A percentile compares a stretch with the other conserved stretches of the same genome.
Conservation (phyloP, 2,888 invertebrate genomes). For the Metallyticus violacea region DNA sequence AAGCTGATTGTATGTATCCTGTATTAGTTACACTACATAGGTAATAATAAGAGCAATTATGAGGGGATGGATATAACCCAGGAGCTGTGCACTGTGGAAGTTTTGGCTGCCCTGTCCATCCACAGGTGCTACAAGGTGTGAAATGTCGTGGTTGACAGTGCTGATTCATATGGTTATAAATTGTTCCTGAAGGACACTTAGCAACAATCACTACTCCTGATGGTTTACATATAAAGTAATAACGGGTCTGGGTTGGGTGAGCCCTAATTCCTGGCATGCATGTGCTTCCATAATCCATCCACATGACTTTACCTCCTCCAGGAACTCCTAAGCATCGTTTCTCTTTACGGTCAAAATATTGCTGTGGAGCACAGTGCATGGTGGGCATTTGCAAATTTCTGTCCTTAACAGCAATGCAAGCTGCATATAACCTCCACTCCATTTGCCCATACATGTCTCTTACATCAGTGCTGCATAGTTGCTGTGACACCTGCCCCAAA, state of each 20-base stretch:
- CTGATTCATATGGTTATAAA: background rate
- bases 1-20: background rate
- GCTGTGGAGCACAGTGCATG: background rate
- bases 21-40: background rate
- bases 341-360: background rate
- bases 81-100: background rate
- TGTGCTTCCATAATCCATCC: background rate
- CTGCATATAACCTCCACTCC: background rate
- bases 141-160: background rate
- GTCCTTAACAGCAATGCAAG: background rate
- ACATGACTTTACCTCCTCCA: background rate
- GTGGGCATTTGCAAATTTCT: background rate
- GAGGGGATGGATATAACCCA: background rate
- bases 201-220: background rate
- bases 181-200: background rate
- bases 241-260: background rate
- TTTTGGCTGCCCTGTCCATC: background rate
- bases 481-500: background rate
- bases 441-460: background rate
- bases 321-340: background rate
- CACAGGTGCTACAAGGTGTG: background rate
- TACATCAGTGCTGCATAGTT: background rate
- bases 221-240: background rate
- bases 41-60: background rate
- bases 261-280: background rate